These are phyloP conservation scores for Dorcus parallelipipedus DNA, from an alignment of 2,888 invertebrate species.

Conservation along the genomic window DNA sequence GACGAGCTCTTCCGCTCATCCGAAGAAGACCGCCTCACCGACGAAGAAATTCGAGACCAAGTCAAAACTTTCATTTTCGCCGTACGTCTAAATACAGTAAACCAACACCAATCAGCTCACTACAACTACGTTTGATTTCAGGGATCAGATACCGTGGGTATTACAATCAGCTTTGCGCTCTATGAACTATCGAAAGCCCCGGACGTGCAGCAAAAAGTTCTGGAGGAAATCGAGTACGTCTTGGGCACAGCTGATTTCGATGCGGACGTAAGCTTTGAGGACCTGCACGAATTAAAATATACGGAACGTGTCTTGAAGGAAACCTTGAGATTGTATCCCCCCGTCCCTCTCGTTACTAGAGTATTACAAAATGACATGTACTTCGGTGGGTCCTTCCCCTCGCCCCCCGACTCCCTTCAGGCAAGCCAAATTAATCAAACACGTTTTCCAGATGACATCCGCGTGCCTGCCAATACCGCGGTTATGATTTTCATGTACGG, in stretches of 20 bases:
- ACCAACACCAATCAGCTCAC: too few relatives aligned
- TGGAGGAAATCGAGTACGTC: slow-evolving; percentile 20
- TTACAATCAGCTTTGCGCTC: slow-evolving; percentile 11
- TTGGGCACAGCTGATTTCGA: not conserved
- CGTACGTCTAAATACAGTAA: too few relatives aligned
- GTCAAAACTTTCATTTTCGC: too few relatives aligned
- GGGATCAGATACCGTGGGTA: slow-evolving; percentile 15
- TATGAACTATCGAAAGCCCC: slow-evolving; percentile 23
- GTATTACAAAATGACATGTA: not conserved
- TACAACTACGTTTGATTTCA: slow-evolving; percentile 3
- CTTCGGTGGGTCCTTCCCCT: too few relatives aligned
- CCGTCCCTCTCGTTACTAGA: slow-evolving; percentile 17
- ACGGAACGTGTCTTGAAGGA: slow-evolving; percentile 25
- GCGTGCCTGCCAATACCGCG: not conserved
- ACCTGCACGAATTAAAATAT: slow-evolving; percentile 21
- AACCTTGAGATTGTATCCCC: slow-evolving; percentile 18
- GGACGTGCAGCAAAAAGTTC: slow-evolving; percentile 26
- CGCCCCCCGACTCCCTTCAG: too few relatives aligned
- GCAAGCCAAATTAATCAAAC: too few relatives aligned
- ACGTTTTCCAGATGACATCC: too few relatives aligned
- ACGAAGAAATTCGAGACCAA: too few relatives aligned
- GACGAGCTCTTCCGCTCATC: too few relatives aligned
- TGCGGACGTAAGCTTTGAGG: slow-evolving; percentile 5
- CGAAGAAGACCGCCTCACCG: too few relatives aligned
- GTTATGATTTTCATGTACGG: not conserved